phyloP scores from a whole-genome alignment of 2,113 vertebrate species.

The Cervus canadensis region DNA sequence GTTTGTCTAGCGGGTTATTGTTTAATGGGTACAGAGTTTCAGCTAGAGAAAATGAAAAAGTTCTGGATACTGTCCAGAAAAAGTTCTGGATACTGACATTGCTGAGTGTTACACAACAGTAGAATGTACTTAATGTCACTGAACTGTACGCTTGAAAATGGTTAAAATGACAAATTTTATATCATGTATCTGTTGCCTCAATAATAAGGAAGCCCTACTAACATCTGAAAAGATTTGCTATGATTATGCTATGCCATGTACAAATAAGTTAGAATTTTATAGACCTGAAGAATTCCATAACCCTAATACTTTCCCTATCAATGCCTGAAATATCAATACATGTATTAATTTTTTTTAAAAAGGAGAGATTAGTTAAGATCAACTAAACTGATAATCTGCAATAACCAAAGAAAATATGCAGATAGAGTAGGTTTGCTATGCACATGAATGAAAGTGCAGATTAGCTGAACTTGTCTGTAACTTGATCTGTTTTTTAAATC shows the following conservation, averaged over 20 bases:
- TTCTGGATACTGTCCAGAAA: not conserved
- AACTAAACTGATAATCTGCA: not conserved
- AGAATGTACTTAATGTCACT: not conserved
- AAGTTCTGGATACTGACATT: not conserved
- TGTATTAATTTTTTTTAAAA: not conserved
- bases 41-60: not conserved
- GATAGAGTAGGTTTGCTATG: not conserved
- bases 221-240: not conserved
- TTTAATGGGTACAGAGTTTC: not conserved
- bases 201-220: not conserved
- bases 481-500: not conserved
- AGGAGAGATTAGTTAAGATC: not conserved
- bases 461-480: not conserved
- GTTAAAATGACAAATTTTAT: not conserved
- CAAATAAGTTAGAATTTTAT: not conserved
- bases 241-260: not conserved
- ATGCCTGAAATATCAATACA: not conserved
- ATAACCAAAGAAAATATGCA: not conserved
- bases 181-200: not conserved
- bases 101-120: not conserved
- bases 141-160: not conserved
- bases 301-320: not conserved
- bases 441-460: not conserved
- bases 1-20: not conserved
- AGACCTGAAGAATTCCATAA: not conserved